Evolutionary conservation across 2,797 vertebrate species (phyloP).

Genomic region (Psittacula derbiana): DNA sequence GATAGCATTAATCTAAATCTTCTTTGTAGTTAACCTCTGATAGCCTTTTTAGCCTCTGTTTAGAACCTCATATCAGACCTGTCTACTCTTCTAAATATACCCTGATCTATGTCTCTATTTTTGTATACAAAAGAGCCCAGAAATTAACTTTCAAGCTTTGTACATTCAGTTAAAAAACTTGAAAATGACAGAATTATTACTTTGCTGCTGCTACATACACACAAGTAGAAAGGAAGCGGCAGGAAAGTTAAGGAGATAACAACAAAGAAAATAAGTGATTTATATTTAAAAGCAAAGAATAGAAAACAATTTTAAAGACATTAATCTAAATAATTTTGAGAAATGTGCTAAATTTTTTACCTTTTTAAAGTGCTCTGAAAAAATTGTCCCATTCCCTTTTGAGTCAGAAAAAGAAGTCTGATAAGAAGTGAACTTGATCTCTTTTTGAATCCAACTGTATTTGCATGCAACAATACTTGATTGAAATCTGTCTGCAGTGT

Average conservation of each 20-base stretch:
- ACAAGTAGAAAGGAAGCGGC: not conserved
- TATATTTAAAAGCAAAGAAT: not conserved
- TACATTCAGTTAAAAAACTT: not conserved
- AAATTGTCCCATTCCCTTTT: rapidly evolving
- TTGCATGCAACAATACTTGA: not conserved
- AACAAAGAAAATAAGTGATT: not conserved
- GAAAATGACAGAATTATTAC: not conserved
- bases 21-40: slow-evolving; percentile 42
- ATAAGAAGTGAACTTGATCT: not conserved
- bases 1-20: slow-evolving; percentile 50
- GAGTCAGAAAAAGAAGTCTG: not conserved
- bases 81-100: slow-evolving; percentile 31
- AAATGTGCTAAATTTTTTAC: not conserved
- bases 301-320: not conserved
- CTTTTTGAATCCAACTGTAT: not conserved
- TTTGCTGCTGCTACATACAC: not conserved
- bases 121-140: not conserved
- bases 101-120: slow-evolving; percentile 16
- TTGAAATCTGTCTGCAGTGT: not conserved
- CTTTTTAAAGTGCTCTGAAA: not conserved
- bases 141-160: slow-evolving; percentile 13
- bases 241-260: not conserved
- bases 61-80: slow-evolving; percentile 23
- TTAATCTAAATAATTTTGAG: not conserved
- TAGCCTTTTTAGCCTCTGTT: slow-evolving; percentile 38